A percentile compares a stretch with the other conserved stretches of the same genome.
These are phyloP conservation scores for Tortrix viridana DNA, from an alignment of 2,888 invertebrate species.

Conservation along the genomic window DNA sequence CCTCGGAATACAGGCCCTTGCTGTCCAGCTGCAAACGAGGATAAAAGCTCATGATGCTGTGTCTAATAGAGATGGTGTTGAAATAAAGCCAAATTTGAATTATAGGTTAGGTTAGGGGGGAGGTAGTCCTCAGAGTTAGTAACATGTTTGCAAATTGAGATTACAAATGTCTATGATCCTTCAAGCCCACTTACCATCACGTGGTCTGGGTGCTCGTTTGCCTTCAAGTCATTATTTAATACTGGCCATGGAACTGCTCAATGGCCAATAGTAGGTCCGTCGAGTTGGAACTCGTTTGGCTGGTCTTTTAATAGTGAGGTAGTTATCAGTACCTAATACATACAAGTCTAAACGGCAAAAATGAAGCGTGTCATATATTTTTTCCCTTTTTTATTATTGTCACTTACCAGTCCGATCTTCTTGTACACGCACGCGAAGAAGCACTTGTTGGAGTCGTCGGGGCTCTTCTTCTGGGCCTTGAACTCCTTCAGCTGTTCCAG, in stretches of 20 bases:
- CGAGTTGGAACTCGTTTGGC: too few species aligned
- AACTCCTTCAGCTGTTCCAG: slow-evolving; percentile 26
- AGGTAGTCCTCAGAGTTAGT: too few species aligned
- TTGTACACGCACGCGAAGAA: slow-evolving; percentile 38
- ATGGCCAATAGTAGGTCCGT: too few species aligned
- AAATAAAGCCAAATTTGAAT: too few species aligned
- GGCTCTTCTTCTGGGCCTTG: slow-evolving; percentile 24
- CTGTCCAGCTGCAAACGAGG: slow-evolving; percentile 34
- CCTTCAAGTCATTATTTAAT: too few species aligned
- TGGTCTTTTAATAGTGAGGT: too few species aligned
- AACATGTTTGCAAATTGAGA: too few species aligned
- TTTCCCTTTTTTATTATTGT: not conserved
- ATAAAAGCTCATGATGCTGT: not conserved
- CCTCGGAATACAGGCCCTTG: slow-evolving; percentile 29
- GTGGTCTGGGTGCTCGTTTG: too few species aligned
- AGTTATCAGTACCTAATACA: not conserved
- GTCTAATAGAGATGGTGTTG: not conserved
- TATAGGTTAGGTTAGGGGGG: too few species aligned
- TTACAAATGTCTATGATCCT: too few species aligned
- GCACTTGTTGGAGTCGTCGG: slow-evolving; percentile 32
- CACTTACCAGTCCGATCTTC: slow-evolving; percentile 36
- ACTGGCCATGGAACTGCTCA: too few species aligned
- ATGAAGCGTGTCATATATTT: not conserved
- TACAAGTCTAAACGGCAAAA: not conserved
- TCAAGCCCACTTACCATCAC: too few species aligned